Evolutionary conservation across 2,113 vertebrate species (phyloP), one percentile per base, ranked within the genome.

Genomic region (Cochlearius cochlearius): DNA sequence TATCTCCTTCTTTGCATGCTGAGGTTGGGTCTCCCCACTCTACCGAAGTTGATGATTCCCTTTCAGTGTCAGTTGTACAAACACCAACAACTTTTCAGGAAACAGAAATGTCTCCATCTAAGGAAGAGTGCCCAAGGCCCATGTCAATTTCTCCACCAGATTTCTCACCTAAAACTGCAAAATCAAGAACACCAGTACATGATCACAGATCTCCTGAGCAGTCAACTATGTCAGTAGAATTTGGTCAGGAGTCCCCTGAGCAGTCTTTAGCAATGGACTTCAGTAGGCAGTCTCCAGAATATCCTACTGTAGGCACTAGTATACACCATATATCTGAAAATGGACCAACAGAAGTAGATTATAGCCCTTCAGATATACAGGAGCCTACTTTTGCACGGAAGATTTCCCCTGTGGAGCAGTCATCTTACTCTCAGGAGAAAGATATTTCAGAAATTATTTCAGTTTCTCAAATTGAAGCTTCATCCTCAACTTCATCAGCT

Each of bases 101-200:
- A 98, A 98, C 99, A 36, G 99, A 99, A 2, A 99, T 99, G 96
- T 99, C 99, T 86, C 99, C 99, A 60, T 99, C 99, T 64, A 99
- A 99, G 94, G 99, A 99, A 93, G 99, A 99, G 17, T 99, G 99
- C 82, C 99, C 99, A 68, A 98, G 99, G 38, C 99, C 99, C 5
- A 99, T 99, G 99, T 99, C 99, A 36, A 99, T 99, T 96, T 99
- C 99, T 95, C 98, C 98, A 91, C 99, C 99, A 93, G 99, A 99
- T 89, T 98, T 98, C 91, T 99, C 99, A 85, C 99, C 99, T 79
- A 99, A 99, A 96, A 99, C 97, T 19, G 94, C 98, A 68, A 99
- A 99, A 96, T 98, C 97, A 87, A 98, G 98, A 94, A 97, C 98
- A 6, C 98, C 98, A 0, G 95, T 98, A 53, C 98, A 98, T 25